Conservation (phyloP, 2,888 invertebrate genomes). For the Dryocosmus kuriphilus region DNA sequence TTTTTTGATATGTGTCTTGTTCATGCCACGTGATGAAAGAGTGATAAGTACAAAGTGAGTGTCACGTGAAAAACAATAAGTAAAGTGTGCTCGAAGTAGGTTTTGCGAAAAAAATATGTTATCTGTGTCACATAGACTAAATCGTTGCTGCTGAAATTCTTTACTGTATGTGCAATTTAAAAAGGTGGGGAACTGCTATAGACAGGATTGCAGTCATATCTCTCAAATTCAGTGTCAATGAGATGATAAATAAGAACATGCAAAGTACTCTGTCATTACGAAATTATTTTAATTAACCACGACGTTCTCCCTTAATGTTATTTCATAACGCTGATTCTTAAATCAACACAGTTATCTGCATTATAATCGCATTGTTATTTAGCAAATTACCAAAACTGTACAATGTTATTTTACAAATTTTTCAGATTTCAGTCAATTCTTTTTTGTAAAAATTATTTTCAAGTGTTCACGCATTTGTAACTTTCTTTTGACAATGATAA, state of each 20-base stretch:
- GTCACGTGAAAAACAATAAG: slow-evolving; percentile 8
- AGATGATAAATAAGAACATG: background rate
- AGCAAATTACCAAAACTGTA: background rate
- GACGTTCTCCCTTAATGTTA: background rate
- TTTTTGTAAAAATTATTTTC: background rate
- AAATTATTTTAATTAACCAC: slow-evolving; percentile 1
- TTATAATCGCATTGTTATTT: background rate
- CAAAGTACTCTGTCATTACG: background rate
- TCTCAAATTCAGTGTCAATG: background rate
- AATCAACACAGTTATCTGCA: background rate
- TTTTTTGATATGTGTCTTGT: slow-evolving; percentile 13
- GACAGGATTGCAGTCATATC: too few relatives aligned
- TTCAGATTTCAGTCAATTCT: slow-evolving; percentile 1
- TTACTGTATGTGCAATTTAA: background rate
- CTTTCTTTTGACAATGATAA: background rate
- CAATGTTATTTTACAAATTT: background rate
- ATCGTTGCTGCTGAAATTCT: background rate
- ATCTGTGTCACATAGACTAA: background rate
- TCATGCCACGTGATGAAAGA: background rate
- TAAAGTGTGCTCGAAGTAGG: background rate
- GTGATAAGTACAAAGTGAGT: background rate
- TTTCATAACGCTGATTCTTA: background rate
- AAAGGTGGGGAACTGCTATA: background rate
- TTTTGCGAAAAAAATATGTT: background rate
- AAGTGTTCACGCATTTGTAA: background rate